Percentiles rank a stretch among this genome's conserved stretches.
Evolutionary conservation across 2,797 vertebrate genomes (phyloP).

Genomic region (Pseudotriccus pelzelni): DNA sequence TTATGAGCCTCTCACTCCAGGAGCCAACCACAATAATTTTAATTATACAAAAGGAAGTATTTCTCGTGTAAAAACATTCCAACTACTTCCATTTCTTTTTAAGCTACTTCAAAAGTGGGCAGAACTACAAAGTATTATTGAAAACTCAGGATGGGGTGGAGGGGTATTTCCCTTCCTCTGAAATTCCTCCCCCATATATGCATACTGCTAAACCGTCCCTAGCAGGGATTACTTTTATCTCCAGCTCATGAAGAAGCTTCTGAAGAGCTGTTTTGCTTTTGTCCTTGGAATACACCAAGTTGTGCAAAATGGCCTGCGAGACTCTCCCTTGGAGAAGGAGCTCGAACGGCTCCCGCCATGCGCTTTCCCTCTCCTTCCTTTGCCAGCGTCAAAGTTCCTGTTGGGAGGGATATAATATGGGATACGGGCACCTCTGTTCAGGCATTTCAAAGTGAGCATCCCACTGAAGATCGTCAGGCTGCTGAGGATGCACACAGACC

Average conservation of each 20-base stretch:
- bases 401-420: neutral
- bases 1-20: slow-evolving; percentile 26
- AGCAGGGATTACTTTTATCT: slow-evolving; percentile 66
- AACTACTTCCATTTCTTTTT: slow-evolving; percentile 65
- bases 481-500: neutral
- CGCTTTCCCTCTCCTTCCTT: neutral
- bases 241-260: slow-evolving; percentile 47
- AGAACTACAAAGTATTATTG: slow-evolving; percentile 62
- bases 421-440: neutral
- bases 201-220: slow-evolving; percentile 56
- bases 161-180: slow-evolving; percentile 68
- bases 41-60: slow-evolving; percentile 69
- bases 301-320: slow-evolving; percentile 1
- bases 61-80: slow-evolving; percentile 65
- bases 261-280: slow-evolving; percentile 36
- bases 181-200: slow-evolving; percentile 64
- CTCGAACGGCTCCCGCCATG: fast-evolving
- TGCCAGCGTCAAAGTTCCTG: neutral
- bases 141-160: slow-evolving; percentile 63
- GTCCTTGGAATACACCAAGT: neutral
- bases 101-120: slow-evolving; percentile 70
- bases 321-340: neutral
- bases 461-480: neutral
- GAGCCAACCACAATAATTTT: slow-evolving; percentile 67
- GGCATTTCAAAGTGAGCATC: neutral